Base-by-base conservation (phyloP, 2,888 invertebrate species). In the Netelia fuscicornis region DNA sequence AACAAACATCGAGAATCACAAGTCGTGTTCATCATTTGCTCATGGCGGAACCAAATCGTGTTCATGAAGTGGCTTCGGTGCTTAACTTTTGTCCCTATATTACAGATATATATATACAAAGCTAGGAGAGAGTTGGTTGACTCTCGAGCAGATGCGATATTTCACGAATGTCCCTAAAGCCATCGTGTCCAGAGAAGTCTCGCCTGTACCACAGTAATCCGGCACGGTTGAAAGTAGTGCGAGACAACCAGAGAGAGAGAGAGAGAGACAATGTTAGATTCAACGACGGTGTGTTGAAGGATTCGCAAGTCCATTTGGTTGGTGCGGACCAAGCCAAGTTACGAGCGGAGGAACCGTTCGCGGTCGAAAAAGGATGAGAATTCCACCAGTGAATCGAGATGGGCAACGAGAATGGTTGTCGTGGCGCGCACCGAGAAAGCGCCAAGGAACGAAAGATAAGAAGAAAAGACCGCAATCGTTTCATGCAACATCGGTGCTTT, bases 91-190 rank as follows among this genome's bases (percentile, higher is more conserved):
- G 86, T 74, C 87, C 17, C 79, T 76, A 30, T 30, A 25, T 72
- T 44, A 44, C 48, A 30, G 30, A 68, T 48, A 58, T 13, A 60
- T 48, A 71, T 54, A 30, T 54, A 54, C 65, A 82, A 67, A 58
- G 77, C 70, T 68, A 54, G 67, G 85, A 71, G 74, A 72, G 85
- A 85, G 86, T 71, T 84, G 76, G 84, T 76, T 84, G 88, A 89
- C 88, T 88, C 89, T 88, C 88, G 88, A 88, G 86, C 85, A 82
- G 84, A 87, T 86, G 87, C 84, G 89, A 90, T 90, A 90, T 89
- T 89, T 90, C 87, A 90, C 86, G 81, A 81, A 70, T 71, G 72
- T 75, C 56, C 58, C 42, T 54, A 71, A 56, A 67, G 52, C 85
- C 60, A 58, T 81, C 84, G 71, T 13, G 52, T 76, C 72, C 80